Percentiles rank a stretch among this genome's conserved stretches.
These are phyloP conservation scores for Glossosoma conforme DNA, from an alignment of 1,140 invertebrate species.

Conservation along the genomic window DNA sequence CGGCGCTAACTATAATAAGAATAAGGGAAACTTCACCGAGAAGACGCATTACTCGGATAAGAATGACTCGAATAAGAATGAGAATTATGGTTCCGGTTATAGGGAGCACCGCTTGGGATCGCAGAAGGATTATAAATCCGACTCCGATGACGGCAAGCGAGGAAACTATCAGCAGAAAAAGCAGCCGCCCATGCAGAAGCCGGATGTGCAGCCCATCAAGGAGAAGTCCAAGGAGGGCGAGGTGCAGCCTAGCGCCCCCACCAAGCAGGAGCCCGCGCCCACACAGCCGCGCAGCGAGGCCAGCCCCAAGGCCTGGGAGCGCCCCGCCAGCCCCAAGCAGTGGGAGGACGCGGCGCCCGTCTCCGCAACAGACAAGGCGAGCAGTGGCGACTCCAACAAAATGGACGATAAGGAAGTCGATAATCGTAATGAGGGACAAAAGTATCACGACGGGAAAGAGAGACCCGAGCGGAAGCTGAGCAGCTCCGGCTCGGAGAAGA, in stretches of 20 bases:
- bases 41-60: constrained; percentile 21
- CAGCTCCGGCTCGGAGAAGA: constrained; percentile 49
- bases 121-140: constrained; percentile 30
- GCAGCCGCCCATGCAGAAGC: constrained; percentile 13
- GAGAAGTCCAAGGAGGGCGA: constrained; percentile 2
- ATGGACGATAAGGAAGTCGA: constrained; percentile 24
- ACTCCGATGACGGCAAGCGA: constrained; percentile 26
- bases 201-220: constrained; percentile 7
- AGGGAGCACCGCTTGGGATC: constrained; percentile 13
- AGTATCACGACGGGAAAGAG: constrained; percentile 36
- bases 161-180: constrained; percentile 6
- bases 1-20: constrained; percentile 6
- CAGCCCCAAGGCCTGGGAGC: constrained; percentile 42
- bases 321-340: constrained; percentile 43
- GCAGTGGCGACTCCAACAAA: constrained; percentile 10
- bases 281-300: constrained; percentile 21
- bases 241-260: not conserved
- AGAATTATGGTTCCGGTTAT: constrained; percentile 13
- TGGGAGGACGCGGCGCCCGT: too few relatives aligned
- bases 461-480: constrained; percentile 47
- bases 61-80: constrained; percentile 17
- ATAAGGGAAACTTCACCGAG: constrained; percentile 10
- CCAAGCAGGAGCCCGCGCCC: constrained; percentile 4
- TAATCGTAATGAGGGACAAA: constrained; percentile 5
- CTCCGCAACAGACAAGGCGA: constrained; percentile 4